Evolutionary conservation across 2,797 vertebrate species (phyloP), one percentile per base, ranked within the genome.

Genomic region (Smutsia gigantea): DNA sequence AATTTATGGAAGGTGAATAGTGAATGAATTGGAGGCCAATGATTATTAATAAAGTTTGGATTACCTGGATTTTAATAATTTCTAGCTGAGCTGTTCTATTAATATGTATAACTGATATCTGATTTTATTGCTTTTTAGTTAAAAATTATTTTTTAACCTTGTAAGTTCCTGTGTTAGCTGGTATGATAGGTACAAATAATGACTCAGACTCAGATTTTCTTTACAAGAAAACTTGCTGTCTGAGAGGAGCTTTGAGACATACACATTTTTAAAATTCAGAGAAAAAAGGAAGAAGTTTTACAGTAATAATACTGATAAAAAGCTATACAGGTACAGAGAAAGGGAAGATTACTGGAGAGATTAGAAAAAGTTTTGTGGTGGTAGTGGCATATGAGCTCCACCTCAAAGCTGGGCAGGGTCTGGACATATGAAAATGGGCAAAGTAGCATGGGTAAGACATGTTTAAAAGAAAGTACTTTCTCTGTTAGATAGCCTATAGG

Each of bases 11-110:
- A 39, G n/a, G 29, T 88, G 46, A 34, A 53, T 59, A 61, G 9
- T 69, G n/a, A 88, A 25, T 55, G 49, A 77, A 53, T 83, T 77
- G 34, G 46, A 88, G 25, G n/a, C 4, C 19, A 37, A 69, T 92
- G 63, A 93, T 77, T 95, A 92, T 83, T 95, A 92, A 92, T 83
- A 37, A 93, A 77, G 8, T 83, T 84, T 71, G 49, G 23, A 53
- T 69, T 77, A 83, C 63, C 13, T 69, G 18, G 53, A 68, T 79
- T 88, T 84, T 77, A 88, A 79, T 92, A 51, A 82, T 14, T 71
- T 61, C 11, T 55, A 68, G 23, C 6, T 14, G 5, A 82, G 39
- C 1, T 68, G 39, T 61, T 61, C n/a, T 92, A 68, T 66, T 74
- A 92, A 49, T 64, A 19, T 51, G 13, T 3, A 8, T 55, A 51